Evolutionary conservation across 2,797 vertebrate genomes (phyloP).

Genomic region (Melanotaenia nigrans): DNA sequence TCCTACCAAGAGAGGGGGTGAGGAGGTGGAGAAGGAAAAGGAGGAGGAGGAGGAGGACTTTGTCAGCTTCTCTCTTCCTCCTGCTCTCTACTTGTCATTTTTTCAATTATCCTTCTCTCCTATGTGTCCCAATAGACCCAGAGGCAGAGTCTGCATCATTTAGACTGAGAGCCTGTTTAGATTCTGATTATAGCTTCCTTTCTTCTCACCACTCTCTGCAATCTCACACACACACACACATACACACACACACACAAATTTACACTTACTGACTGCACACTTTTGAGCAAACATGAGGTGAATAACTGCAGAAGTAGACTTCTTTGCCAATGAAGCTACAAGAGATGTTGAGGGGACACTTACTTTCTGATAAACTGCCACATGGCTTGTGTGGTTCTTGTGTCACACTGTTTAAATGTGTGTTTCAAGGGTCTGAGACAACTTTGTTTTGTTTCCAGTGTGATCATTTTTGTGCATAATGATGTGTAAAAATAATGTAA

Average conservation of each 20-base stretch:
- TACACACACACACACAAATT: slow-evolving; percentile 14
- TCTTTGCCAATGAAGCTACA: slow-evolving; percentile 35
- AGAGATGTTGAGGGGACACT: slow-evolving; percentile 9
- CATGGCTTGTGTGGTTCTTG: slow-evolving; percentile 13
- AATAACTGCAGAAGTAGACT: slow-evolving; percentile 59
- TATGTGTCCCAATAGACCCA: slow-evolving; percentile 72
- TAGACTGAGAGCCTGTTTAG: slow-evolving; percentile 84
- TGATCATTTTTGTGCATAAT: background rate
- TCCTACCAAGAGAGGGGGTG: slow-evolving; percentile 61
- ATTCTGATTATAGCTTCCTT: slow-evolving; percentile 81
- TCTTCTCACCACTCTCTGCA: slow-evolving; percentile 60
- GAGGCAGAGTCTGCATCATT: slow-evolving; percentile 78
- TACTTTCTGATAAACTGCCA: slow-evolving; percentile 11
- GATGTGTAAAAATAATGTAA: background rate
- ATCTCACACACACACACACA: slow-evolving; percentile 12
- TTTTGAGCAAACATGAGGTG: slow-evolving; percentile 54
- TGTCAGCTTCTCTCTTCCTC: slow-evolving; percentile 72
- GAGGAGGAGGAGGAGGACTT: slow-evolving; percentile 40
- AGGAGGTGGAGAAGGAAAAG: background rate
- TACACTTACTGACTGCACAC: slow-evolving; percentile 9
- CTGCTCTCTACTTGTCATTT: slow-evolving; percentile 82
- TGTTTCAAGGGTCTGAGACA: slow-evolving; percentile 1
- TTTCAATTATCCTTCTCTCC: slow-evolving; percentile 84
- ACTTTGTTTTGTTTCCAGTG: slow-evolving; percentile 26
- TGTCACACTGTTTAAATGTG: slow-evolving; percentile 45